phyloP scores from a whole-genome alignment of 2,888 invertebrate genomes.

The Brenthis ino region DNA sequence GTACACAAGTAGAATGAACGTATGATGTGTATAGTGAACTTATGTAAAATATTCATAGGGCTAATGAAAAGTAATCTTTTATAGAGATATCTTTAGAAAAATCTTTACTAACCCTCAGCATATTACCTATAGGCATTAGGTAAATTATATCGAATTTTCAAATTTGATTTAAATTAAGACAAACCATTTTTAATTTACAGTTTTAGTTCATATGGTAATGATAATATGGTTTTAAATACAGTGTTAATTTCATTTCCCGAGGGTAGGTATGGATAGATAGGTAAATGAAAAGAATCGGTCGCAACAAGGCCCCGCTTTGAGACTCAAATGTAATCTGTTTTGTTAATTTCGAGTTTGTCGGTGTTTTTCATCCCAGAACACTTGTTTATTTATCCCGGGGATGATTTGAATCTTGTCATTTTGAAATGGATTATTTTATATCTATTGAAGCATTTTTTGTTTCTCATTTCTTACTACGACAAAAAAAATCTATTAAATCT shows the following conservation, averaged over 20 bases:
- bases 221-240: constrained; percentile 15
- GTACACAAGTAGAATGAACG: background rate
- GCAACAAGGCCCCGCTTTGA: constrained; percentile 70
- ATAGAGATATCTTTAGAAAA: background rate
- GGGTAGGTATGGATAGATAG: constrained; percentile 52
- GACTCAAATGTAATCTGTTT: constrained; percentile 75
- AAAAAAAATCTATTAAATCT: too few species aligned
- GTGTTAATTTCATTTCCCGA: constrained; percentile 18
- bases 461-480: background rate
- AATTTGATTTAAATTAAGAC: constrained; percentile 2
- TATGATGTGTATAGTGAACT: too few species aligned
- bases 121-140: background rate
- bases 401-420: constrained; percentile 35
- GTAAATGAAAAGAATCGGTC: constrained; percentile 70
- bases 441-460: constrained; percentile 14
- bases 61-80: background rate
- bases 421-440: constrained; percentile 28
- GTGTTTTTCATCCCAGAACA: constrained; percentile 57
- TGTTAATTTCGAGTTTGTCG: constrained; percentile 75
- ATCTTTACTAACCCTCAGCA: background rate
- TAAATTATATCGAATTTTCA: constrained; percentile 5
- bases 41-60: too few species aligned
- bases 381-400: constrained; percentile 49
- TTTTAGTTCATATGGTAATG: background rate
- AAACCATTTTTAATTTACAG: background rate